These are phyloP conservation scores for Dendrolimus kikuchii DNA, from an alignment of 1,140 invertebrate species.

Conservation along the genomic window DNA sequence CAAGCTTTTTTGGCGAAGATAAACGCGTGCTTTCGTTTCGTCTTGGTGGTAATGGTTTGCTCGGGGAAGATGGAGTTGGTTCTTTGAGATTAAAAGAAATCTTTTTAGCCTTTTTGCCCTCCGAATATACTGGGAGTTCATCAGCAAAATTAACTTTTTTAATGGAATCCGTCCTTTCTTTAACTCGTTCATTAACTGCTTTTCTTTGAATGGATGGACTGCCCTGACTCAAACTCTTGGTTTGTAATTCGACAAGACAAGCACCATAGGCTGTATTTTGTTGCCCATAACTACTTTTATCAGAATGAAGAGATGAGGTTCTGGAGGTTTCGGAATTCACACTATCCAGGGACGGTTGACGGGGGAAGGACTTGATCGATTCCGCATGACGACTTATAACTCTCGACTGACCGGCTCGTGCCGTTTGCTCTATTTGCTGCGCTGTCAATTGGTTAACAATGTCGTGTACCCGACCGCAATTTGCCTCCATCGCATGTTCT, in stretches of 20 bases:
- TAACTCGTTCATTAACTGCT: slow-evolving; percentile 25
- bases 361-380: slow-evolving; percentile 33
- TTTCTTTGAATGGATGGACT: slow-evolving; percentile 49
- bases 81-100: slow-evolving; percentile 50
- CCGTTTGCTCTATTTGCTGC: slow-evolving; percentile 47
- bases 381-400: slow-evolving; percentile 20
- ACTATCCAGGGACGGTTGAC: slow-evolving; percentile 55
- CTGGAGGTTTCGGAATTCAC: slow-evolving; percentile 45
- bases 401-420: slow-evolving; percentile 35
- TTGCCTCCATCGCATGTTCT: slow-evolving; percentile 49
- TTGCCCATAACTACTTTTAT: slow-evolving; percentile 47
- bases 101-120: slow-evolving; percentile 49
- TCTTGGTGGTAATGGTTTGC: slow-evolving; percentile 77
- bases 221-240: slow-evolving; percentile 47
- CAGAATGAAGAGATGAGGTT: slow-evolving; percentile 49
- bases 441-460: slow-evolving; percentile 52
- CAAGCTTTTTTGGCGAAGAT: slow-evolving; percentile 82
- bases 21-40: slow-evolving; percentile 80
- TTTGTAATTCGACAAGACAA: slow-evolving; percentile 53
- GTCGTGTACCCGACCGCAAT: slow-evolving; percentile 43
- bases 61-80: slow-evolving; percentile 49
- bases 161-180: slow-evolving; percentile 46
- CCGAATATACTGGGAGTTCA: slow-evolving; percentile 36
- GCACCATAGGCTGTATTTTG: slow-evolving; percentile 47
- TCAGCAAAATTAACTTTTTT: slow-evolving; percentile 61